phyloP scores from a whole-genome alignment of 2,113 vertebrate genomes.

The Panurus biarmicus region DNA sequence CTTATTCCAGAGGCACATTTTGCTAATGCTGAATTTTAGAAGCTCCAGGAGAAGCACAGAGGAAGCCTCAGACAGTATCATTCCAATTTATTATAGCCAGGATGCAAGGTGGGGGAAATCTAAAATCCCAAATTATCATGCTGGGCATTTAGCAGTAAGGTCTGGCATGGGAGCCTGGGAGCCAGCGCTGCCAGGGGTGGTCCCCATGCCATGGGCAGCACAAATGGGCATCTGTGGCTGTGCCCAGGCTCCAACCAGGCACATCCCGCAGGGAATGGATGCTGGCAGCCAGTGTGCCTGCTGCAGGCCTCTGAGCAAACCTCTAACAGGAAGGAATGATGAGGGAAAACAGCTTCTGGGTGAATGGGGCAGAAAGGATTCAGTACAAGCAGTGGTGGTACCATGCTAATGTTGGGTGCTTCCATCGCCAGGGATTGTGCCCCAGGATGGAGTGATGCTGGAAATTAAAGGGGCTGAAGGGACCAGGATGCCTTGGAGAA shows the following conservation, averaged over 20 bases:
- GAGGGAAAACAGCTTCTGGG: neutral
- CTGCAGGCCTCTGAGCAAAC: neutral
- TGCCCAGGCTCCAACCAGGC: neutral
- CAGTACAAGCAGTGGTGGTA: accelerated
- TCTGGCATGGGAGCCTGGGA: neutral
- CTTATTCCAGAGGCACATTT: conserved; percentile 1
- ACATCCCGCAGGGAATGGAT: neutral
- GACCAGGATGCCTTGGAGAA: neutral
- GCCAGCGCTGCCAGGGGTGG: neutral
- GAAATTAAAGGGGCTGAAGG: neutral
- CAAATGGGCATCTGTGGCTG: neutral
- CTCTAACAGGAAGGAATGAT: neutral
- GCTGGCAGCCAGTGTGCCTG: neutral
- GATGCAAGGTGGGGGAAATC: neutral
- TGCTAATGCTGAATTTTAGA: neutral
- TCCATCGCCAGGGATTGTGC: accelerated
- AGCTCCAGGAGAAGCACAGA: neutral
- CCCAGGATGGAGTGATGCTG: neutral
- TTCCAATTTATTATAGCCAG: neutral
- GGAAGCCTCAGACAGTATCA: neutral
- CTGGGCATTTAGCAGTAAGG: neutral
- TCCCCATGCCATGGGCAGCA: neutral
- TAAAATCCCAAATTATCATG: neutral
- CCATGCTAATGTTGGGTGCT: too few species aligned
- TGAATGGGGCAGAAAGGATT: neutral